Base-by-base conservation (phyloP, 2,113 vertebrate genomes). In the Gallinago undulata region DNA sequence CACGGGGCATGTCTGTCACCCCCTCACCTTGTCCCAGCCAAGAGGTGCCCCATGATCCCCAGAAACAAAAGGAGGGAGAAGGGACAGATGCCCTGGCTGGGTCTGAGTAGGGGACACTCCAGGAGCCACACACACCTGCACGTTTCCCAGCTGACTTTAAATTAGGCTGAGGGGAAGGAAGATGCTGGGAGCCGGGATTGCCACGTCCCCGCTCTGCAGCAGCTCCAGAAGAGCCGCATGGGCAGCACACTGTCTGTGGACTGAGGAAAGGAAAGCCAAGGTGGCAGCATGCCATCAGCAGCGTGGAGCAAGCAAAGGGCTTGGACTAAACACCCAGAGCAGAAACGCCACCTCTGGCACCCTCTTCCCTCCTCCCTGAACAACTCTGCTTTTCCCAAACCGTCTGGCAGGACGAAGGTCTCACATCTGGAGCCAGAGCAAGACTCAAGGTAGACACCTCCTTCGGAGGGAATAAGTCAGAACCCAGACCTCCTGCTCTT, bases 271-370 rank as follows among this genome's bases (percentile, higher is more conserved):
- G 67, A 83, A 89, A 90, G 69, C 66, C 21, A 35, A 88, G 75
- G 30, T 55, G n/a, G 53, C 78, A 95, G 73, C 3, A 24, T 0
- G n/a, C 57, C 64, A 35, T 62, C 75, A 63, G 57, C 0, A 1
- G 39, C 1, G 8, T 30, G 51, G 45, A 87, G 55, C 51, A 78
- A 74, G 77, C 39, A 91, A 66, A 78, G n/a, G 74, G 51, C 66
- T 35, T 53, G 87, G 39, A 94, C 64, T 64, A 87, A 97, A 95
- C 84, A 84, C 16, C 30, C 73, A 77, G 41, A 43, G 43, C 1
- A 9, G 73, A 87, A 76, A 45, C 7, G 0, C 55, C 37, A 43
- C 27, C 25, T 35, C 64, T 72, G 51, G 43, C 57, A 93, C 21
- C 11, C 31, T 60, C 31, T 47, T 64, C 35, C 22, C 56, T 94